Base-by-base conservation (phyloP, 2,888 invertebrate genomes). In the Plutella xylostella region DNA sequence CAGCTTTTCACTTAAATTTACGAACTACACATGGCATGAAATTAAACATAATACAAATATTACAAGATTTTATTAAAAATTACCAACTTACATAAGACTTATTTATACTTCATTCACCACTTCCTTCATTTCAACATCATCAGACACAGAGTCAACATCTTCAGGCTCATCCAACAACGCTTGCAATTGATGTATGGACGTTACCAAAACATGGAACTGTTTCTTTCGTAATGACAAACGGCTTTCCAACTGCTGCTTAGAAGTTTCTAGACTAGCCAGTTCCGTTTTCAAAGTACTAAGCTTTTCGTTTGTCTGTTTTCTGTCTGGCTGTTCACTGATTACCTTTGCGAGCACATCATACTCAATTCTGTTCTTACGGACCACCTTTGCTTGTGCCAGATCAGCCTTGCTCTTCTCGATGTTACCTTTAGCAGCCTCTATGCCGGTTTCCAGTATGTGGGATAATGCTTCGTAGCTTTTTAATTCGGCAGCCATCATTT, bases 281-380 rank as follows among this genome's bases (percentile, higher is more conserved):
- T 96, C 94, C 15, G 89, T 88, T 61, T 91, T 90, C 12, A 95
- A 77, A 12, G 87, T 86, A 38, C 87, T 86, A 1, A 96, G 78
- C 51, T 89, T 85, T 52, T 90, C 88, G 46, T 86, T 75, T 0
- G 92, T 94, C 52, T 92, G 91, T 59, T 91, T 91, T 54, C 97
- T 86, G 61, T 96, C 95, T 0, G 97, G 96, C 64, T 97, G 95
- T 58, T 92, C 90, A 55, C 91, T 92, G 50, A 97, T 97, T 0
- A 96, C 90, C 68, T 94, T 94, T 0, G 97, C 97, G 33, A 97
- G 64, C 11, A 96, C 90, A 80, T 97, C 96, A 76, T 97, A 97
- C 68, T 97, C 96, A 79, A 93, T 91, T 59, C 94, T 88, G 68
- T 97, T 95, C 65, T 94, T 94, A 12, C 97, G 87, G 20, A 96